phyloP scores from a whole-genome alignment of 64 coral and sea anemone genomes.

The Hydrozoanthus tunicans region DNA sequence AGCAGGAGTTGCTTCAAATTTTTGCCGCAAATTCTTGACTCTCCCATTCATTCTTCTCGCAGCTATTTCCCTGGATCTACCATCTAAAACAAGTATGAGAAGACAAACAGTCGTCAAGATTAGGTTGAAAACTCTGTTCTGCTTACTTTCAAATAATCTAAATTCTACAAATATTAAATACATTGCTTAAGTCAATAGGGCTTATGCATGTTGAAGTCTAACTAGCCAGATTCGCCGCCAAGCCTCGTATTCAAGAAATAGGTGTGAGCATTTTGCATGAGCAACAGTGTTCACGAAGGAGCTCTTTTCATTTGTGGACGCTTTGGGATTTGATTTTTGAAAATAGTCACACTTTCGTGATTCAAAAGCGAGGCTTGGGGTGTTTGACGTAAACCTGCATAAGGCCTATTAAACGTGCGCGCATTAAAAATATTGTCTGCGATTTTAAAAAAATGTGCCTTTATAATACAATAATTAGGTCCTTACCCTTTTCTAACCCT shows the following conservation, averaged over 20 bases:
- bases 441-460: background rate
- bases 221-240: background rate
- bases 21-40: constrained; percentile 37
- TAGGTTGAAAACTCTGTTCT: no score
- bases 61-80: background rate
- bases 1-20: constrained; percentile 6
- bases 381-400: no score
- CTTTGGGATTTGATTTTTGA: no score
- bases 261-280: background rate
- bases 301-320: no score
- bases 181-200: no score
- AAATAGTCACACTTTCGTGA: no score
- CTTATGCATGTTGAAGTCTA: background rate
- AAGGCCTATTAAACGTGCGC: no score
- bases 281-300: no score
- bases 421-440: background rate
- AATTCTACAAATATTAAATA: no score
- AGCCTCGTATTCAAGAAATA: background rate
- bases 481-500: background rate
- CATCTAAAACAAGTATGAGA: constrained; percentile 16
- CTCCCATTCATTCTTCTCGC: background rate
- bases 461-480: background rate
- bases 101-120: background rate
- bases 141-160: no score
- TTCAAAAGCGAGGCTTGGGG: no score